Percentiles rank a stretch among this genome's conserved stretches.
phyloP scores from a whole-genome alignment of 2,888 invertebrate species.

The Campopleginae sp. region DNA sequence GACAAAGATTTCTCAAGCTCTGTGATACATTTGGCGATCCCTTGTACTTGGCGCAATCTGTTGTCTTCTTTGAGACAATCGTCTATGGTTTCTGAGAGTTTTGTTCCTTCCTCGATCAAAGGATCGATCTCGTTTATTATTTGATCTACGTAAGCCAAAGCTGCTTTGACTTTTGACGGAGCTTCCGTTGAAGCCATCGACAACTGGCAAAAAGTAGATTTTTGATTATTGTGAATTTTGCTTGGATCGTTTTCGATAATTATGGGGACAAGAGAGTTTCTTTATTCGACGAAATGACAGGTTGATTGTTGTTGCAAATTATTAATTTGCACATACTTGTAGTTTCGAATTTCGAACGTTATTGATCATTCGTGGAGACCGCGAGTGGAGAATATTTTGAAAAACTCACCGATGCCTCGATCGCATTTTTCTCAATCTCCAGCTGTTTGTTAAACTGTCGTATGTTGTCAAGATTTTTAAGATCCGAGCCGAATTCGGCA shows the following conservation, averaged over 20 bases:
- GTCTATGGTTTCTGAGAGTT: constrained; percentile 82
- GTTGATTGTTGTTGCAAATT: too few relatives aligned
- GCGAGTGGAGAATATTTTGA: not conserved
- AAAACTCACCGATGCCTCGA: constrained; percentile 84
- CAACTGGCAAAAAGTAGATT: constrained; percentile 85
- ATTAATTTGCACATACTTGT: too few relatives aligned
- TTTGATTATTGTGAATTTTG: constrained; percentile 26
- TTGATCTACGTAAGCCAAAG: constrained; percentile 87
- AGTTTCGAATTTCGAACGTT: too few relatives aligned
- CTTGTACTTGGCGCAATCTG: constrained; percentile 85
- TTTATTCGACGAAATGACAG: not conserved
- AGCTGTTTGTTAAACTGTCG: constrained; percentile 84
- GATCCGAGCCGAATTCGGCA: constrained; percentile 85
- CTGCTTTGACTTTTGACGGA: constrained; percentile 87
- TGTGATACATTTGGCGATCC: constrained; percentile 86
- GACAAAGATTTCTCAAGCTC: constrained; percentile 86
- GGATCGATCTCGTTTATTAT: constrained; percentile 84
- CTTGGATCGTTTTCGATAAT: too few relatives aligned
- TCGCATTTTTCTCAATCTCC: constrained; percentile 82
- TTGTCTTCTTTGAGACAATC: constrained; percentile 76
- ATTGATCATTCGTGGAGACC: not conserved
- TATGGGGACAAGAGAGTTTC: not conserved
- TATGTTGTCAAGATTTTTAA: constrained; percentile 86
- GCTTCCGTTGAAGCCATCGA: constrained; percentile 87
- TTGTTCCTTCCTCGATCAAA: constrained; percentile 83